Percentiles rank a stretch among this genome's conserved stretches.
These are phyloP conservation scores for Enteromius viviparus DNA, from an alignment of 2,797 vertebrate genomes.

Conservation along the genomic window DNA sequence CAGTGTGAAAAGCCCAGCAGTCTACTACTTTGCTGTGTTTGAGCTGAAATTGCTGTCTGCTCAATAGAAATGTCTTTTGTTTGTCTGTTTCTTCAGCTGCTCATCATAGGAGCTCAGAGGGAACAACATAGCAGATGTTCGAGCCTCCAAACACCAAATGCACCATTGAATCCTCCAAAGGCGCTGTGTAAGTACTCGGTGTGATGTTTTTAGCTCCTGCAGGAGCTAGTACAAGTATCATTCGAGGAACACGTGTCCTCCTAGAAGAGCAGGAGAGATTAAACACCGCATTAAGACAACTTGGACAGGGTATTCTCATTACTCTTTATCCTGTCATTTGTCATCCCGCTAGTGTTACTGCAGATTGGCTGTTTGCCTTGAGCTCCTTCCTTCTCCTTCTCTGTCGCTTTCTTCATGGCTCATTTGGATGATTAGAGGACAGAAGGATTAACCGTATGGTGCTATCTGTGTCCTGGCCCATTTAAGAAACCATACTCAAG, in stretches of 20 bases:
- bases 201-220: slow-evolving; percentile 56
- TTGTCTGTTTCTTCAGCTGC: neutral
- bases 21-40: slow-evolving; percentile 39
- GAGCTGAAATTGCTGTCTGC: slow-evolving; percentile 33
- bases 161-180: slow-evolving; percentile 4
- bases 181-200: slow-evolving; percentile 27
- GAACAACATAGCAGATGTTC: slow-evolving; percentile 2
- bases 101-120: neutral
- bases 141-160: slow-evolving; percentile 28
- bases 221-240: slow-evolving; percentile 51
- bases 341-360: slow-evolving; percentile 63
- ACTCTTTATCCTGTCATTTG: slow-evolving; percentile 74
- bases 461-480: neutral
- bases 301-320: slow-evolving; percentile 62
- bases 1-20: neutral
- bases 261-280: slow-evolving; percentile 66
- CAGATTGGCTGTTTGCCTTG: slow-evolving; percentile 34
- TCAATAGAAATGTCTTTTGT: slow-evolving; percentile 27
- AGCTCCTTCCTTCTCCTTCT: slow-evolving; percentile 39
- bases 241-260: slow-evolving; percentile 38
- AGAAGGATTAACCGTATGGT: slow-evolving; percentile 31
- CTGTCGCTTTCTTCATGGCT: slow-evolving; percentile 52
- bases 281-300: slow-evolving; percentile 62
- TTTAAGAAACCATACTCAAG: neutral
- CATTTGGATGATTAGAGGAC: slow-evolving; percentile 43